A percentile compares a stretch with the other conserved stretches of the same genome.
phyloP scores from a whole-genome alignment of 2,888 invertebrate genomes.

The Drosophila cyrtoloma region DNA sequence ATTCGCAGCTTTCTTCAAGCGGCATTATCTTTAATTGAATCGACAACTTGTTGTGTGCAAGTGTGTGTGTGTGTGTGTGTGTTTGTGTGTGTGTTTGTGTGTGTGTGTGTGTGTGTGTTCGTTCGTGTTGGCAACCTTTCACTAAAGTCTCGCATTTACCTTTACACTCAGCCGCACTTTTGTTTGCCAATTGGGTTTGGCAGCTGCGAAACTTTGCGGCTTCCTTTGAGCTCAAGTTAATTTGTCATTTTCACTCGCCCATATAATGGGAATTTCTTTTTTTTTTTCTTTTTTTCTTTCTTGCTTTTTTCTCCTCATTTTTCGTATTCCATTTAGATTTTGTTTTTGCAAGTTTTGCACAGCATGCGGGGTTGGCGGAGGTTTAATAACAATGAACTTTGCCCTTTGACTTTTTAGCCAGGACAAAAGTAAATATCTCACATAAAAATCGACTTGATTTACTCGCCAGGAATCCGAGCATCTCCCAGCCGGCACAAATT shows the following conservation, averaged over 20 bases:
- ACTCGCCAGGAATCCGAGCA: slow-evolving; percentile 36
- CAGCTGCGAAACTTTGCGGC: slow-evolving; percentile 63
- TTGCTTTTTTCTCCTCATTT: slow-evolving; percentile 27
- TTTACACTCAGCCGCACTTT: slow-evolving; percentile 62
- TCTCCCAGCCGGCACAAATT: slow-evolving; percentile 45
- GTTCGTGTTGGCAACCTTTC: slow-evolving; percentile 51
- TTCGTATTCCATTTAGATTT: slow-evolving; percentile 25
- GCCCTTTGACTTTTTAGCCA: slow-evolving; percentile 45
- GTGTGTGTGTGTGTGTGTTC: slow-evolving; percentile 4
- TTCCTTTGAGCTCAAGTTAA: slow-evolving; percentile 74
- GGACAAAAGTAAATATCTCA: slow-evolving; percentile 62
- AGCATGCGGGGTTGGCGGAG: background rate
- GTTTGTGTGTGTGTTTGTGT: background rate
- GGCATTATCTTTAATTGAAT: slow-evolving; percentile 56
- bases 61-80: background rate
- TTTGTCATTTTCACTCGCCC: slow-evolving; percentile 77
- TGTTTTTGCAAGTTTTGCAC: slow-evolving; percentile 34
- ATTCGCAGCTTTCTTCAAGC: slow-evolving; percentile 48
- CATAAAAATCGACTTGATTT: slow-evolving; percentile 66
- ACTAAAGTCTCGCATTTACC: slow-evolving; percentile 58
- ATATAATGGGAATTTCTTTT: slow-evolving; percentile 67
- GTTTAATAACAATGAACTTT: slow-evolving; percentile 61
- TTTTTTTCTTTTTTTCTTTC: background rate
- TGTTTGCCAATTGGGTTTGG: slow-evolving; percentile 67
- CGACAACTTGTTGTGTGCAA: slow-evolving; percentile 35